These are phyloP conservation scores for Latheticus oryzae DNA, from an alignment of 2,888 invertebrate genomes.

Conservation along the genomic window DNA sequence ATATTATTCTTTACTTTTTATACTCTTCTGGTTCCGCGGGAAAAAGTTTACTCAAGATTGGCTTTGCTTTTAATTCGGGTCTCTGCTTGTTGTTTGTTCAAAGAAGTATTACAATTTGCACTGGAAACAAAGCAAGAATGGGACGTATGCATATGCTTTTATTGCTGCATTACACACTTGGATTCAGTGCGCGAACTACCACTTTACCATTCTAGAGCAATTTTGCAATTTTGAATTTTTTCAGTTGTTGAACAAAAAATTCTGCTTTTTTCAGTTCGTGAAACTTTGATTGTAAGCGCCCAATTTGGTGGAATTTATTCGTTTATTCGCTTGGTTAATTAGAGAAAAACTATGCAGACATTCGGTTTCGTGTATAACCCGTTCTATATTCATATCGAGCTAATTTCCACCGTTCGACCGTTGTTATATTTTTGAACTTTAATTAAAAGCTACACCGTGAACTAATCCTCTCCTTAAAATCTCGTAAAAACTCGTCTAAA, in stretches of 20 bases:
- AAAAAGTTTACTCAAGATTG: constrained; percentile 23
- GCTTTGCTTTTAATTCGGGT: constrained; percentile 21
- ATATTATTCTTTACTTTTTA: constrained; percentile 50
- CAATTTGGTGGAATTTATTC: constrained; percentile 45
- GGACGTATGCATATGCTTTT: too few relatives aligned
- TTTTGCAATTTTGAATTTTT: constrained; percentile 6
- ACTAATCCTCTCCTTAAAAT: constrained; percentile 56
- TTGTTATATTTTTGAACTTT: constrained; percentile 61
- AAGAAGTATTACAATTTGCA: too few relatives aligned
- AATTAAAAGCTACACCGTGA: constrained; percentile 61
- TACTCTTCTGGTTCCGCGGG: constrained; percentile 30
- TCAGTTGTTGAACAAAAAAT: constrained; percentile 37
- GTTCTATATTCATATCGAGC: constrained; percentile 53
- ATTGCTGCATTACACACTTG: too few relatives aligned
- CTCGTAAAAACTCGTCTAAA: constrained; percentile 56
- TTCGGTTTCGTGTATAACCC: constrained; percentile 45
- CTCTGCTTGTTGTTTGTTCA: too few relatives aligned
- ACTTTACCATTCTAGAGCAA: too few relatives aligned
- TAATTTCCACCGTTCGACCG: constrained; percentile 54
- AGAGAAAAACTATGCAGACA: constrained; percentile 49
- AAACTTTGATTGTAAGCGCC: constrained; percentile 44
- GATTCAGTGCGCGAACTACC: too few relatives aligned
- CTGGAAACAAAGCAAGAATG: too few relatives aligned
- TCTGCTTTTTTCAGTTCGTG: constrained; percentile 42
- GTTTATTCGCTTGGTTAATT: constrained; percentile 39